Conservation (phyloP, 1,140 invertebrate species). For the Bombus ignitus region DNA sequence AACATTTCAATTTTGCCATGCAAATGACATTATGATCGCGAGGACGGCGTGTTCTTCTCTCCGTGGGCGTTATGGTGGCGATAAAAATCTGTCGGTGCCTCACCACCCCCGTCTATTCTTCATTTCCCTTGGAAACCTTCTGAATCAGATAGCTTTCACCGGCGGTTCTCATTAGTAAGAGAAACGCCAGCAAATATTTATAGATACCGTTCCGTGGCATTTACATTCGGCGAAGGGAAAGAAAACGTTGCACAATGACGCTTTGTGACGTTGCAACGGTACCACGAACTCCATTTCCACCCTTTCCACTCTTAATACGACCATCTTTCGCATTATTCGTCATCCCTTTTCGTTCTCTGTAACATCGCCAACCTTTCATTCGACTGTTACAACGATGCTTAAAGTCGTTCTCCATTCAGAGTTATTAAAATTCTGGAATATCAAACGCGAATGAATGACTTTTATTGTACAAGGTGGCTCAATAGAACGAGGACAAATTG, state of each 20-base stretch:
- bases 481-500: not conserved
- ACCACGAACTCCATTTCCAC: not conserved
- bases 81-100: slow-evolving; percentile 16
- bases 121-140: too few relatives aligned
- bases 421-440: not conserved
- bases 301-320: not conserved
- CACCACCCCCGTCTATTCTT: not conserved
- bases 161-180: slow-evolving; percentile 15
- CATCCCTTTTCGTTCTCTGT: not conserved
- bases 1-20: slow-evolving; percentile 35
- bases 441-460: not conserved
- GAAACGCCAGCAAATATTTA: slow-evolving; percentile 32
- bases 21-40: slow-evolving; percentile 34
- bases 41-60: not conserved
- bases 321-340: not conserved
- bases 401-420: not conserved
- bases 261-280: slow-evolving; percentile 21
- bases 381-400: not conserved
- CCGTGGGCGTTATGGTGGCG: not conserved
- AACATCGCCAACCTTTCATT: not conserved
- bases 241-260: slow-evolving; percentile 6
- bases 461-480: not conserved
- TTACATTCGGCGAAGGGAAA: slow-evolving; percentile 28
- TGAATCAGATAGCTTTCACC: not conserved
- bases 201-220: slow-evolving; percentile 19